These are phyloP conservation scores for Orthonyx spaldingii DNA, from an alignment of 2,113 vertebrate genomes.

Conservation along the genomic window DNA sequence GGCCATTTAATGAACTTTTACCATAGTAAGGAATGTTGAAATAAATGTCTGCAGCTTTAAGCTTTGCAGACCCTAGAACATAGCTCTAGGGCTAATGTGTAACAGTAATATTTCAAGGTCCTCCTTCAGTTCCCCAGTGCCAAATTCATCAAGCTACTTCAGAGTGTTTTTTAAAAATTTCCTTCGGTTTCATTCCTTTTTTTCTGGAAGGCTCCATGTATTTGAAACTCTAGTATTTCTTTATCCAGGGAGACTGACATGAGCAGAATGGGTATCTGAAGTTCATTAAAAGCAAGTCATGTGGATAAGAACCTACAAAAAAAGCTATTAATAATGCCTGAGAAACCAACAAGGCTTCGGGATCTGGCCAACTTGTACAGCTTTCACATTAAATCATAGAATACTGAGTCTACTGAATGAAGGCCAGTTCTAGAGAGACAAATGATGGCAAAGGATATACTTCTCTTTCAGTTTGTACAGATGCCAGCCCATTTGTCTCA, in stretches of 20 bases:
- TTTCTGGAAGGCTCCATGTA: not conserved
- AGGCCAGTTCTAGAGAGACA: not conserved
- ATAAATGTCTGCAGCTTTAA: not conserved
- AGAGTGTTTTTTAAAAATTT: not conserved
- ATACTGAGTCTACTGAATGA: not conserved
- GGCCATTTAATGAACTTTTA: not conserved
- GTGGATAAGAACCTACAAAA: not conserved
- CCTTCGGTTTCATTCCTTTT: not conserved
- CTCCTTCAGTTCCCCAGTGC: not conserved
- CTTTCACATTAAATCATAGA: conserved; percentile 16
- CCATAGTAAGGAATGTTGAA: not conserved
- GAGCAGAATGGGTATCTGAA: not conserved
- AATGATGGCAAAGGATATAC: not conserved
- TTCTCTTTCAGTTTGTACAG: not conserved
- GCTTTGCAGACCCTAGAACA: not conserved
- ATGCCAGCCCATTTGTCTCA: not conserved
- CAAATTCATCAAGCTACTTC: not conserved
- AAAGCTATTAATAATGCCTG: conserved; percentile 43
- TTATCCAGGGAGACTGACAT: not conserved
- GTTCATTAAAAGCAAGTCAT: conserved; percentile 52
- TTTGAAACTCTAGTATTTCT: not conserved
- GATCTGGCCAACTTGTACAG: not conserved
- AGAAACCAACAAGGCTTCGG: conserved; percentile 12
- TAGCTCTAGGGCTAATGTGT: not conserved
- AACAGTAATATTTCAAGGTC: not conserved